Percentiles rank a stretch among this genome's conserved stretches.
phyloP scores from a whole-genome alignment of 2,797 vertebrate species.

The Allenopithecus nigroviridis region DNA sequence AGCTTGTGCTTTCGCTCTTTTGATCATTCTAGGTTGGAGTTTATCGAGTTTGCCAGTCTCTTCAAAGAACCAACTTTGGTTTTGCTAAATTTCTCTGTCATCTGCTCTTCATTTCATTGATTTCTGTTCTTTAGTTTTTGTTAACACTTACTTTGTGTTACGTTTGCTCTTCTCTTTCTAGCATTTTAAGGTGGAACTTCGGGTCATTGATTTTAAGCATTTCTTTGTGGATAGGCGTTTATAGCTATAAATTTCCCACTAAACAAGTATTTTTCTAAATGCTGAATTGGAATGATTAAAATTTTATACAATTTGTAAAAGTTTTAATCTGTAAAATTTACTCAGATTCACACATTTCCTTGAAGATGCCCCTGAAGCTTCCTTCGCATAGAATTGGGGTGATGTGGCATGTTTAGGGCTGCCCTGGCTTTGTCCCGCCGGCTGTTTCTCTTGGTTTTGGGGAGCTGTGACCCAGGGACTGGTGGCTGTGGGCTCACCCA shows the following conservation, averaged over 20 bases:
- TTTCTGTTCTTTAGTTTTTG: not conserved
- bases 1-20: too few relatives aligned
- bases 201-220: not conserved
- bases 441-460: not conserved
- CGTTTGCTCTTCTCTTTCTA: not conserved
- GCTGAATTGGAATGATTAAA: too few relatives aligned
- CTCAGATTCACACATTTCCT: not conserved
- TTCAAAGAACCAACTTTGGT: not conserved
- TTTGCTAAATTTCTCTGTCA: not conserved
- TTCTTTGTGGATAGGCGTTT: not conserved
- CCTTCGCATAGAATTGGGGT: too few relatives aligned
- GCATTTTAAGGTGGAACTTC: too few relatives aligned
- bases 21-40: too few relatives aligned
- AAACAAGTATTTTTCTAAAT: not conserved
- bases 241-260: not conserved
- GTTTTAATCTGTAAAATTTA: not conserved
- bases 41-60: not conserved
- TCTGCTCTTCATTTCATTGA: not conserved
- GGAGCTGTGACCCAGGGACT: too few relatives aligned
- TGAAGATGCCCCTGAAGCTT: not conserved
- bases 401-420: fast-evolving
- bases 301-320: not conserved
- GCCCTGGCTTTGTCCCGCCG: not conserved
- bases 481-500: too few relatives aligned
- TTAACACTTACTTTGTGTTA: not conserved